phyloP scores from a whole-genome alignment of 2,797 vertebrate species.

The Peromyscus nudipes region DNA sequence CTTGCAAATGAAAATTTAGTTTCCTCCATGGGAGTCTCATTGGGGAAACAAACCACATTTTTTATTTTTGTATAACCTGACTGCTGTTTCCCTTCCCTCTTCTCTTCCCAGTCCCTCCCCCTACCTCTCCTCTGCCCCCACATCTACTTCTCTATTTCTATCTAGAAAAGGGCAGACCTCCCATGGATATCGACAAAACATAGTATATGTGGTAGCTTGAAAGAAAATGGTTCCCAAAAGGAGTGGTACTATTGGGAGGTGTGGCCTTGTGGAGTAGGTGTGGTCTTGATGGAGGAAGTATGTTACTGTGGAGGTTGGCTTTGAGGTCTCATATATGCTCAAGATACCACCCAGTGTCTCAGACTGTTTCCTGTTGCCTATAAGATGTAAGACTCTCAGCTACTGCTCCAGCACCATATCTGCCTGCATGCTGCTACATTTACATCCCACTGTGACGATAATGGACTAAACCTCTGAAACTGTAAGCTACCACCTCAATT shows the following conservation, averaged over 20 bases:
- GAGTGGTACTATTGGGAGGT: not conserved
- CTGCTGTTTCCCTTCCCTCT: not conserved
- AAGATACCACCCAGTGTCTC: not conserved
- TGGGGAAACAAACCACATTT: not conserved
- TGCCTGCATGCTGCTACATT: not conserved
- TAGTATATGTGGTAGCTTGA: not conserved
- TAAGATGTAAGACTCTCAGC: not conserved
- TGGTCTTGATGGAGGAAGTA: not conserved
- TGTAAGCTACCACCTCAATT: not conserved
- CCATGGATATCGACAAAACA: not conserved
- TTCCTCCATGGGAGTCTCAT: not conserved
- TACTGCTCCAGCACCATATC: not conserved
- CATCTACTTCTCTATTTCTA: not conserved
- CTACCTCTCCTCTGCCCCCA: too few species aligned
- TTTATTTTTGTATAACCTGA: not conserved
- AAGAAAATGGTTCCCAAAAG: not conserved
- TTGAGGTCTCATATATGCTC: not conserved
- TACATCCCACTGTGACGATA: not conserved
- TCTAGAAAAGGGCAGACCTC: not conserved
- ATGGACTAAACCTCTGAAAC: not conserved
- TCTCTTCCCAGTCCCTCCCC: not conserved
- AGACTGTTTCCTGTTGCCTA: not conserved
- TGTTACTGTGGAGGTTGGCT: not conserved
- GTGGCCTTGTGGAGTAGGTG: not conserved
- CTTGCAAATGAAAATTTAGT: not conserved